A percentile compares a stretch with the other conserved stretches of the same genome.
Conservation (phyloP, 2,888 invertebrate genomes). For the Liopterus haemorrhoidalis region DNA sequence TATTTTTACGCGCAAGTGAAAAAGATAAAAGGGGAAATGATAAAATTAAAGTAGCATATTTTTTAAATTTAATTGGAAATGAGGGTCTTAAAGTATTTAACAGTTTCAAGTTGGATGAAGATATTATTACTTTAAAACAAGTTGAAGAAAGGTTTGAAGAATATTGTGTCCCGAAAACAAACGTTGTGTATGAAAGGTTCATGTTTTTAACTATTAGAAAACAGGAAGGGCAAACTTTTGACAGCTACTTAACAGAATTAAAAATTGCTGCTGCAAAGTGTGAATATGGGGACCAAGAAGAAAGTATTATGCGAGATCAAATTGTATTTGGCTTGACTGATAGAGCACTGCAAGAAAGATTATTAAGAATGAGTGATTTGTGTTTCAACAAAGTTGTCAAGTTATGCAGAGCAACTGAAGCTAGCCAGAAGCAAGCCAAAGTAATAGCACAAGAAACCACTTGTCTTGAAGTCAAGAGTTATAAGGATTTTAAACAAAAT, state of each 20-base stretch:
- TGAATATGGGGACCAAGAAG: constrained; percentile 22
- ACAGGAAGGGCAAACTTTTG: constrained; percentile 21
- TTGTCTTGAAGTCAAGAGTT: no score
- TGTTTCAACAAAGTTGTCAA: constrained; percentile 20
- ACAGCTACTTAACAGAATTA: constrained; percentile 24
- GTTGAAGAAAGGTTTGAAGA: constrained; percentile 17
- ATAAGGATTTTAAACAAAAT: no score
- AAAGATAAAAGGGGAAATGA: no score
- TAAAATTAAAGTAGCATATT: no score
- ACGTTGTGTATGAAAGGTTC: constrained; percentile 16
- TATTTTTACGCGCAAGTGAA: no score
- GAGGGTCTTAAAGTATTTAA: no score
- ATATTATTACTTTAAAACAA: no score
- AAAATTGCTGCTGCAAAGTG: no score
- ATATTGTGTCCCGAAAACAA: constrained; percentile 18
- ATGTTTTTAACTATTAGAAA: constrained; percentile 22
- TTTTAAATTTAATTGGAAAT: no score
- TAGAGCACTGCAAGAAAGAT: constrained; percentile 13
- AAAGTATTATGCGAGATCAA: constrained; percentile 17
- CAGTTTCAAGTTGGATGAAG: no score
- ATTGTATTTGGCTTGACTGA: constrained; percentile 22
- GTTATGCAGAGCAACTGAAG: constrained; percentile 23
- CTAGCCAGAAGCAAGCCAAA: constrained; percentile 18
- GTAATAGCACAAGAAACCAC: constrained; percentile 8
- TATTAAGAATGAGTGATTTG: constrained; percentile 20